These are phyloP conservation scores for Malurus splendens DNA, from an alignment of 2,797 vertebrate genomes.

Conservation along the genomic window DNA sequence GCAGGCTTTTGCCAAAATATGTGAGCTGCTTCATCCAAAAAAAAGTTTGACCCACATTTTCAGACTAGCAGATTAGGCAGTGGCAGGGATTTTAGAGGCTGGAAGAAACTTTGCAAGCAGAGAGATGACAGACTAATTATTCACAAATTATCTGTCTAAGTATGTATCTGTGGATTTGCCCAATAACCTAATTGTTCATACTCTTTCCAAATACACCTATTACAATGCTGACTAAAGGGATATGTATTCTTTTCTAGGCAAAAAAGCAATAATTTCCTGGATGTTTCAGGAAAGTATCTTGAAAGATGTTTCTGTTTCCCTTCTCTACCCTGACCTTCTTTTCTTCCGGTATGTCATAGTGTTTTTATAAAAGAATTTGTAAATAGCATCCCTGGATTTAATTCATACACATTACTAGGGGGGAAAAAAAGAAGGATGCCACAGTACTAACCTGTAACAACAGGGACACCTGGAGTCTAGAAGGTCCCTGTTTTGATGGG, in stretches of 20 bases:
- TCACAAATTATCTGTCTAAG: background rate
- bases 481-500: background rate
- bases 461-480: background rate
- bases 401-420: background rate
- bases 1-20: background rate
- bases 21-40: background rate
- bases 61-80: background rate
- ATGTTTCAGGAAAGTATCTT: background rate
- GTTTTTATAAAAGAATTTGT: background rate
- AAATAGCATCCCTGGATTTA: background rate
- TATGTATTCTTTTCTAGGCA: background rate
- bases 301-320: background rate
- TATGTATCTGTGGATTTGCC: background rate
- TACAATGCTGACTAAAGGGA: background rate
- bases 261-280: background rate
- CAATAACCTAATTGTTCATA: background rate
- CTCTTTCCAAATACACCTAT: background rate
- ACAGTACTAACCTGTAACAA: background rate
- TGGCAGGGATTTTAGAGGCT: background rate
- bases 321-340: background rate
- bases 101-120: background rate
- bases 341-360: background rate
- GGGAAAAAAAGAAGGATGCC: background rate
- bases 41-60: background rate
- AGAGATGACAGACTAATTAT: background rate